Percentiles rank a stretch among this genome's conserved stretches.
phyloP scores from a whole-genome alignment of 1,140 invertebrate genomes.

The Cherax quadricarinatus region DNA sequence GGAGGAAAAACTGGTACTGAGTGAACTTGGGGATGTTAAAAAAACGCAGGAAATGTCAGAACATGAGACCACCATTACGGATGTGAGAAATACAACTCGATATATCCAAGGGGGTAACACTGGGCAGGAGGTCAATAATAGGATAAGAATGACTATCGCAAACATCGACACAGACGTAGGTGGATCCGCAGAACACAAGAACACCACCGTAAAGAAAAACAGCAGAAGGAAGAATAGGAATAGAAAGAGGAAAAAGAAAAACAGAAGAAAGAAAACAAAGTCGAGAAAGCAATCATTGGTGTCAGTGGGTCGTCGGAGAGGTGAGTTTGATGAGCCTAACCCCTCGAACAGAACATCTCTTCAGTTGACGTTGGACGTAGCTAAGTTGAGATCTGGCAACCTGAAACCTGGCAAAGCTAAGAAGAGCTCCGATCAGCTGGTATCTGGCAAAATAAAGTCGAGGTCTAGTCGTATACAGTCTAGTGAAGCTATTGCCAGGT shows the following conservation, averaged over 20 bases:
- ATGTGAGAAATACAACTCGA: not conserved
- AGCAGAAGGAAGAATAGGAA: conserved; percentile 22
- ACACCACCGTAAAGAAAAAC: not conserved
- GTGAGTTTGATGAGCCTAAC: not conserved
- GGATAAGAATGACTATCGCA: not conserved
- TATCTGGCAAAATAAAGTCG: too few relatives aligned
- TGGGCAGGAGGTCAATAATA: not conserved
- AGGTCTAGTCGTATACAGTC: too few relatives aligned
- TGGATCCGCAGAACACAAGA: not conserved
- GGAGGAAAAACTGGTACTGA: not conserved
- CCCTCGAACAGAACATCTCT: too few relatives aligned
- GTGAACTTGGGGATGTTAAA: not conserved
- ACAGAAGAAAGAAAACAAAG: conserved; percentile 3
- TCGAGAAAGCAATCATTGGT: not conserved
- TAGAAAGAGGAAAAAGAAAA: conserved; percentile 30
- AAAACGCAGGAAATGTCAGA: not conserved
- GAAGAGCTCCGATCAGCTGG: too few relatives aligned
- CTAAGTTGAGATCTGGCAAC: too few relatives aligned
- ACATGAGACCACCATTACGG: not conserved
- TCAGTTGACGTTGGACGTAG: too few relatives aligned
- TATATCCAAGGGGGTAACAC: not conserved
- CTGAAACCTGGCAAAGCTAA: too few relatives aligned
- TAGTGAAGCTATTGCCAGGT: too few relatives aligned
- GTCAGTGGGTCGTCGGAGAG: not conserved
- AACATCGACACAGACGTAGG: not conserved